phyloP scores from a whole-genome alignment of 2,113 vertebrate genomes.

The Hystrix cristata region DNA sequence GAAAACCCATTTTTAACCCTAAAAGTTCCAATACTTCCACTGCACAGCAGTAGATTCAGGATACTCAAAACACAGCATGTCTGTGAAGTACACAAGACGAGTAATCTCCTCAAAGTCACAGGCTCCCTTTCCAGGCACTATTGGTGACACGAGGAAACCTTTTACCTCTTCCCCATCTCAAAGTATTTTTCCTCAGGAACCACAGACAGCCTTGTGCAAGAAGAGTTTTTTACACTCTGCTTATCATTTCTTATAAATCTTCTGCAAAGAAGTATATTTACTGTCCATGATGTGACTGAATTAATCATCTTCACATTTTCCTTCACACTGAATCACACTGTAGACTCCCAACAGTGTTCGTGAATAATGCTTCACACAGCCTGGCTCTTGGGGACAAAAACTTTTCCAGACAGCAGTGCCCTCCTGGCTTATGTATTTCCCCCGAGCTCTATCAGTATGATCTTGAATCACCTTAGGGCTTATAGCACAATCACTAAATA shows the following conservation, averaged over 20 bases:
- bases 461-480: neutral
- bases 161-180: neutral
- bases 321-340: neutral
- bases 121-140: neutral
- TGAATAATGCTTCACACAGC: neutral
- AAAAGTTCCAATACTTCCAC: neutral
- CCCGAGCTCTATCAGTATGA: neutral
- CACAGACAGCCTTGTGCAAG: neutral
- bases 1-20: neutral
- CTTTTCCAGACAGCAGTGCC: neutral
- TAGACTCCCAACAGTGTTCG: neutral
- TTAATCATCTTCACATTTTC: neutral
- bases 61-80: neutral
- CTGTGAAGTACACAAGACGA: neutral
- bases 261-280: neutral
- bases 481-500: neutral
- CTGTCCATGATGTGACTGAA: neutral
- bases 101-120: neutral
- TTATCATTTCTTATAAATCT: neutral
- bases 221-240: neutral
- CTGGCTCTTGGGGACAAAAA: neutral
- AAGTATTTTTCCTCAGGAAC: neutral
- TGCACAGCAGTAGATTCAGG: neutral
- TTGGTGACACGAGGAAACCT: neutral
- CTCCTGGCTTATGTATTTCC: neutral